Evolutionary conservation across 1,140 invertebrate species (phyloP).

Genomic region (Rhynchophorus ferrugineus): DNA sequence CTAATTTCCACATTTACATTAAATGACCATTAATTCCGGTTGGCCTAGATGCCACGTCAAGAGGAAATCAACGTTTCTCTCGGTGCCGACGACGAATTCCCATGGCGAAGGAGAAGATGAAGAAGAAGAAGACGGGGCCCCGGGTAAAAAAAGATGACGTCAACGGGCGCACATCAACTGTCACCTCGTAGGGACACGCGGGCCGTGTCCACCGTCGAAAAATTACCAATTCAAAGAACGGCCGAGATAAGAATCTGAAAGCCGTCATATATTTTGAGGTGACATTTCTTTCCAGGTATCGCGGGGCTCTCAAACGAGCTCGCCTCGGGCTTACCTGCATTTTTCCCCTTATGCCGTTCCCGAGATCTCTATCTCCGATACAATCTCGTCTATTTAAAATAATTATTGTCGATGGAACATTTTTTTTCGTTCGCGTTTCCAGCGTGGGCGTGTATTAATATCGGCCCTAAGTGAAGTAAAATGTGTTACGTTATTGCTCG

Average conservation of each 20-base stretch:
- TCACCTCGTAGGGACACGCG: too few relatives aligned
- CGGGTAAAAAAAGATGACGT: too few relatives aligned
- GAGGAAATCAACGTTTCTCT: too few relatives aligned
- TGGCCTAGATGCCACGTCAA: too few relatives aligned
- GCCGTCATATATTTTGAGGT: slow-evolving; percentile 27
- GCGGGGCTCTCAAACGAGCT: slow-evolving; percentile 4
- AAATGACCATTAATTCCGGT: too few relatives aligned
- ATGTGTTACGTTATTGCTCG: too few relatives aligned
- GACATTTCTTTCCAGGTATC: slow-evolving; percentile 26
- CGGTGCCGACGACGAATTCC: too few relatives aligned
- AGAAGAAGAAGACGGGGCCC: too few relatives aligned
- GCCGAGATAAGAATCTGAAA: slow-evolving; percentile 24
- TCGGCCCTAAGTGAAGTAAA: slow-evolving; percentile 2
- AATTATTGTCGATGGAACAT: slow-evolving; percentile 9
- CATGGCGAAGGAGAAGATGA: too few relatives aligned
- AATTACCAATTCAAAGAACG: slow-evolving; percentile 24
- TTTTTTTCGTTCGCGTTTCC: background rate
- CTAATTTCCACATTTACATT: too few relatives aligned
- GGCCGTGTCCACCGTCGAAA: slow-evolving; percentile 6
- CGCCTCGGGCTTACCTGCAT: slow-evolving; percentile 2
- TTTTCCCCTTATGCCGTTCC: slow-evolving; percentile 8
- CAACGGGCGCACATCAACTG: too few relatives aligned
- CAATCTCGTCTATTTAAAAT: slow-evolving; percentile 19
- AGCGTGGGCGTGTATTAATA: slow-evolving; percentile 1
- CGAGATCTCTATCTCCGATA: slow-evolving; percentile 14